Evolutionary conservation across 2,797 vertebrate species (phyloP).

Genomic region (Mallotus villosus): DNA sequence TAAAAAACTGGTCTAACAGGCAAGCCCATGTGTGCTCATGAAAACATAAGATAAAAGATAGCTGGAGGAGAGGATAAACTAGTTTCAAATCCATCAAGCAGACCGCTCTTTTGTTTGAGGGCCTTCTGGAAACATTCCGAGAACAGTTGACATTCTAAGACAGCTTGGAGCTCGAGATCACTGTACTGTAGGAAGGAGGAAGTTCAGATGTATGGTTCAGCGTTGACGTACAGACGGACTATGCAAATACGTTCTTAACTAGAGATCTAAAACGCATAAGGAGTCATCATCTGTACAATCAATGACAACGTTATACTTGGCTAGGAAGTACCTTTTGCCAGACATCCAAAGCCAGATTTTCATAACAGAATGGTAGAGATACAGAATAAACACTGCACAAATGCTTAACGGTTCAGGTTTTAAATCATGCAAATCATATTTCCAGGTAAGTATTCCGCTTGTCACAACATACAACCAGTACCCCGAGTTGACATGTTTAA

Average conservation of each 20-base stretch:
- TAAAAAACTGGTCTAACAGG: background rate
- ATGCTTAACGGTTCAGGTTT: too few relatives aligned
- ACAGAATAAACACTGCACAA: too few relatives aligned
- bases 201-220: background rate
- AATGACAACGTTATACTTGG: too few relatives aligned
- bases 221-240: background rate
- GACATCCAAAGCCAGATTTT: too few relatives aligned
- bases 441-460: too few relatives aligned
- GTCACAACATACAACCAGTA: too few relatives aligned
- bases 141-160: constrained; percentile 15
- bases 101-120: background rate
- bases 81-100: background rate
- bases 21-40: too few relatives aligned
- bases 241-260: background rate
- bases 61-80: background rate
- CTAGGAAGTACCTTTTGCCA: too few relatives aligned
- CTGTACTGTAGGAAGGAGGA: background rate
- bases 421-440: too few relatives aligned
- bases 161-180: background rate
- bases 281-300: background rate
- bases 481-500: too few relatives aligned
- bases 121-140: background rate
- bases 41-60: background rate
- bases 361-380: too few relatives aligned
- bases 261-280: background rate